A percentile compares a stretch with the other conserved stretches of the same genome.
Conservation (phyloP, 2,888 invertebrate species). For the Microdon myrmicae region DNA sequence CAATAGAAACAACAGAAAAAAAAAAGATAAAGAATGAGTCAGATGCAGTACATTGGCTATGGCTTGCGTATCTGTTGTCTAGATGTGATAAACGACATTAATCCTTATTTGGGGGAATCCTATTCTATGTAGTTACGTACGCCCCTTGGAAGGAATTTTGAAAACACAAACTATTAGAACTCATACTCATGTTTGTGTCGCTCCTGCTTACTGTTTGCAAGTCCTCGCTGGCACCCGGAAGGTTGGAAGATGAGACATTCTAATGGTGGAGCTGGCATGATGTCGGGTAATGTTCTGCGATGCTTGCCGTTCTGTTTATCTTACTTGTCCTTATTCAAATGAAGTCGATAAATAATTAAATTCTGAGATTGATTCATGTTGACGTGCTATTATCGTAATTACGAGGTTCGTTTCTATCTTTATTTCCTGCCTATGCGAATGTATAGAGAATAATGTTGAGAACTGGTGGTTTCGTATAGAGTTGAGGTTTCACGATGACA, state of each 20-base stretch:
- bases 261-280: background rate
- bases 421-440: no score
- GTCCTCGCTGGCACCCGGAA: background rate
- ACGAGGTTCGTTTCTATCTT: no score
- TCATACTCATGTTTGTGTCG: no score
- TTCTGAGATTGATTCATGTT: no score
- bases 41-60: background rate
- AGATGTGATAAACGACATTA: constrained; percentile 40
- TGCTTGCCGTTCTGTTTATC: background rate
- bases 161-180: constrained; percentile 36
- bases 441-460: no score
- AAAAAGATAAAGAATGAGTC: background rate
- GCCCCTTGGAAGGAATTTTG: constrained; percentile 18
- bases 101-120: no score
- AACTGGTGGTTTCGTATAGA: no score
- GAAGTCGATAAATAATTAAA: background rate
- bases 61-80: constrained; percentile 5
- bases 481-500: no score
- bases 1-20: background rate
- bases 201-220: background rate
- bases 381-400: no score
- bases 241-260: background rate
- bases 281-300: background rate
- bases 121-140: constrained; percentile 12
- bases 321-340: background rate